Conservation (phyloP, 2,797 vertebrate species). For the Lateolabrax maculatus region DNA sequence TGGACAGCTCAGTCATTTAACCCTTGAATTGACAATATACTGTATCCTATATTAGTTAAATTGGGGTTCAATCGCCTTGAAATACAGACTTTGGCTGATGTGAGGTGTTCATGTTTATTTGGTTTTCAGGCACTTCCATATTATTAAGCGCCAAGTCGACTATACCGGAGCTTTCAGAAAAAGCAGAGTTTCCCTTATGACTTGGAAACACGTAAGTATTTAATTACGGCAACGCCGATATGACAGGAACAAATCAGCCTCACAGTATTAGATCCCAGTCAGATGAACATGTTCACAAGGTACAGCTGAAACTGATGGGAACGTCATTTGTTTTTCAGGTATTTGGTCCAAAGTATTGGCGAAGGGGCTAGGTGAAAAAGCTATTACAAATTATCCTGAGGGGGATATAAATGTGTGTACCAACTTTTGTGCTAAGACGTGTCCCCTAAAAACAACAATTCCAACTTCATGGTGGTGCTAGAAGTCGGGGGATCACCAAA, state of each 20-base stretch:
- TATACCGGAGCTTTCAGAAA: not conserved
- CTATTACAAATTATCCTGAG: too few relatives aligned
- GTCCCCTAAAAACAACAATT: not conserved
- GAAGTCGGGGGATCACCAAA: not conserved
- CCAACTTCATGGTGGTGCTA: not conserved
- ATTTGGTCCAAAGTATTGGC: too few relatives aligned
- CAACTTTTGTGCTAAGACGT: not conserved
- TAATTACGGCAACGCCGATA: not conserved
- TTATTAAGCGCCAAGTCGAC: not conserved
- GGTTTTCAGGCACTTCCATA: not conserved
- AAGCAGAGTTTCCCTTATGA: not conserved
- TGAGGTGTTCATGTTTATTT: not conserved
- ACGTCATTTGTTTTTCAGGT: too few relatives aligned
- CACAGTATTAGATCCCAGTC: not conserved
- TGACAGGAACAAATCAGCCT: not conserved
- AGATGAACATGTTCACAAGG: not conserved
- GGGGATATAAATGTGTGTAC: too few relatives aligned
- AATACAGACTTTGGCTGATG: not conserved
- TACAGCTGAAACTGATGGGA: not conserved
- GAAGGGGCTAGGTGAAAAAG: too few relatives aligned
- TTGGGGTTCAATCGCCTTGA: not conserved
- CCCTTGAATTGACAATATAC: not conserved
- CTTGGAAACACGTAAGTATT: not conserved
- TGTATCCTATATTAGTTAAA: too few relatives aligned
- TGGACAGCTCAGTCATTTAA: not conserved